Evolutionary conservation across 2,113 vertebrate genomes (phyloP).

Genomic region (Festucalex cinctus): DNA sequence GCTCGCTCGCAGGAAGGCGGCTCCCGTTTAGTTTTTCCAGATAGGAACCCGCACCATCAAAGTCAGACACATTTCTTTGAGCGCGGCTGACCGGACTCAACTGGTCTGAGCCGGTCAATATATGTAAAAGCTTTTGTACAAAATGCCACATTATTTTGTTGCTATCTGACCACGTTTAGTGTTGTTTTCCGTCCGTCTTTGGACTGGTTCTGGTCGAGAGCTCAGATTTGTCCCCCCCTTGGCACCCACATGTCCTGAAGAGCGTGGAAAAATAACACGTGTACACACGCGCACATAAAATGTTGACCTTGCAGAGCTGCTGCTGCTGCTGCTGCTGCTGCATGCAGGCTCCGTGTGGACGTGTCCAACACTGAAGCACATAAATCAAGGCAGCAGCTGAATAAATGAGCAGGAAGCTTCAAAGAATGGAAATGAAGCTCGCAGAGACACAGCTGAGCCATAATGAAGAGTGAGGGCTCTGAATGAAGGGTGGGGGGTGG

Average conservation of each 20-base stretch:
- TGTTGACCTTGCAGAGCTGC: slow-evolving; percentile 61
- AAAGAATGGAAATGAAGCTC: slow-evolving; percentile 27
- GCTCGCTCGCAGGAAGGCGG: background rate
- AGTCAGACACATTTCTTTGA: background rate
- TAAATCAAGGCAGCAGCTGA: slow-evolving; percentile 57
- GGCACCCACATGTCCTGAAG: slow-evolving; percentile 45
- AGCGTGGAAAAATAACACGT: slow-evolving; percentile 11
- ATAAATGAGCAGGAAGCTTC: slow-evolving; percentile 48
- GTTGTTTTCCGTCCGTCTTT: slow-evolving; percentile 21
- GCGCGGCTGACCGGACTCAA: background rate
- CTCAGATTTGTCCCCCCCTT: slow-evolving; percentile 41
- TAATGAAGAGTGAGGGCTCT: background rate
- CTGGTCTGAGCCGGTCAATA: background rate
- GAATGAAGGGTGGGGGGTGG: slow-evolving; percentile 4
- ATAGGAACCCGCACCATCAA: background rate
- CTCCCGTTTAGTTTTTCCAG: background rate
- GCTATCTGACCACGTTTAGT: slow-evolving; percentile 25
- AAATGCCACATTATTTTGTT: background rate
- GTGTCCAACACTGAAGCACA: slow-evolving; percentile 39
- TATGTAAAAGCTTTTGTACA: background rate
- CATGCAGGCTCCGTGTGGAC: slow-evolving; percentile 23
- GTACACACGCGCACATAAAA: slow-evolving; percentile 14
- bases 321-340: slow-evolving; percentile 29
- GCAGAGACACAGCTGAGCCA: slow-evolving; percentile 32
- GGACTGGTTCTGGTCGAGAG: slow-evolving; percentile 34